Base-by-base conservation (phyloP, 1,140 invertebrate species). In the Phthorimaea operculella region DNA sequence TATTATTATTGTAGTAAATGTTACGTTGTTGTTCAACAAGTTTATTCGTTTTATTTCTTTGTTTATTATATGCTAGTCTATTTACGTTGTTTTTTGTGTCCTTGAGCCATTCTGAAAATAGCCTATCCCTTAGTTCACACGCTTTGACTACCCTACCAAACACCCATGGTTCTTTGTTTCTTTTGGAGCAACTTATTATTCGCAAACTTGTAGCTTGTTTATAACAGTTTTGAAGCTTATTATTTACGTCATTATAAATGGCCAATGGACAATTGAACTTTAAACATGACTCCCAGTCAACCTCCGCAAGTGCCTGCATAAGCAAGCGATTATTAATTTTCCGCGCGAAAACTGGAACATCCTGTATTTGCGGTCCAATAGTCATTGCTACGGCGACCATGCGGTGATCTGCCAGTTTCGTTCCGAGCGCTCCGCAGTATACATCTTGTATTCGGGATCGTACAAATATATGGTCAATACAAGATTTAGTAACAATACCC, bases 11-110 rank as follows among this genome's bases (percentile, higher is more conserved):
- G 34, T 34, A 51, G 34, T 34, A 51, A 7, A 4, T 34, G 9
- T 51, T 33, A 34, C n/a, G 33, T 33, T 51, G 10, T 11, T 33
- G 5, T 51, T 51, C 8, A 34, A 51, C 50, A 8, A 51, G 5
- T 34, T 33, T 44, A 53, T 53, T 53, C 5, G 39, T 53, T 53
- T 53, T 53, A 44, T 53, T 53, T 42, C 39, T 39, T 44, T 53
- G 52, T 39, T 44, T 53, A 53, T 18, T 42, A 53, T 53, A 53
- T 21, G 12, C 52, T 18, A 44, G 11, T 42, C 52, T 36, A n/a
- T 18, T 53, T 1, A 53, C 17, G 5, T n/a, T 53, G 18, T 53
- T 44, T 21, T 42, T 53, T 44, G 52, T 42, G 18, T 53, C 52
- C 12, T 42, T 53, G 3, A 44, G 15, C 39, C 34, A 53, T 18